Base-by-base conservation (phyloP, 1,140 invertebrate species). In the Mycetomoellerius zeteki region DNA sequence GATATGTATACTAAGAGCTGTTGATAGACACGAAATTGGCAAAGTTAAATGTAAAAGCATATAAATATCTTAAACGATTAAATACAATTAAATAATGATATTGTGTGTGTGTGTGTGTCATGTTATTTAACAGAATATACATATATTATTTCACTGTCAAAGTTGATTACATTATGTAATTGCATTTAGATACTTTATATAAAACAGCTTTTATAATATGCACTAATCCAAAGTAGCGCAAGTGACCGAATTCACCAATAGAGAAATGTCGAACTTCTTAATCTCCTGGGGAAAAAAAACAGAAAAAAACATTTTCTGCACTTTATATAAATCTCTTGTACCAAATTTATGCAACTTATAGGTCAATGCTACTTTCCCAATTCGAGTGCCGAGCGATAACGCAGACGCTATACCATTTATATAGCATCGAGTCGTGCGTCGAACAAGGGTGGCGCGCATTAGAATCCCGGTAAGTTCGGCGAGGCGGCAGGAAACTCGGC, bases 401-500 rank as follows among this genome's bases (percentile, higher is more conserved):
- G 60, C 81, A 60, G 62, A 87, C 73, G 54, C 65, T 52, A 52
- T 12, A 54, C 24, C 67, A 69, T 69, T 69, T 50, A 21, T 71
- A 65, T 78, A 60, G 30, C 69, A 58, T 47, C 80, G 52, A 87
- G 71, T 77, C 71, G 72, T 85, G 56, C 14, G 56, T 65, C 69
- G 80, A 81, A 82, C 86, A 88, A 85, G 88, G 76, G 75, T 73
- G 80, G 81, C 56, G 64, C 65, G 72, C 86, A 88, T 91, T 91
- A 91, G 89, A 88, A 64, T 65, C 84, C 89, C 76, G 52, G 82
- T 87, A 81, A 88, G 85, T 71, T 75, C 47, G 73, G 88, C 77
- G 72, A 88, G 76, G 69, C 89, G 89, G 91, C 94, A 93, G 94
- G 93, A 94, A 95, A 85, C 89, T 89, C 91, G 91, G 93, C 94